A percentile compares a stretch with the other conserved stretches of the same genome.
Evolutionary conservation across 2,797 vertebrate genomes (phyloP).

Genomic region (Podarcis lilfordi): DNA sequence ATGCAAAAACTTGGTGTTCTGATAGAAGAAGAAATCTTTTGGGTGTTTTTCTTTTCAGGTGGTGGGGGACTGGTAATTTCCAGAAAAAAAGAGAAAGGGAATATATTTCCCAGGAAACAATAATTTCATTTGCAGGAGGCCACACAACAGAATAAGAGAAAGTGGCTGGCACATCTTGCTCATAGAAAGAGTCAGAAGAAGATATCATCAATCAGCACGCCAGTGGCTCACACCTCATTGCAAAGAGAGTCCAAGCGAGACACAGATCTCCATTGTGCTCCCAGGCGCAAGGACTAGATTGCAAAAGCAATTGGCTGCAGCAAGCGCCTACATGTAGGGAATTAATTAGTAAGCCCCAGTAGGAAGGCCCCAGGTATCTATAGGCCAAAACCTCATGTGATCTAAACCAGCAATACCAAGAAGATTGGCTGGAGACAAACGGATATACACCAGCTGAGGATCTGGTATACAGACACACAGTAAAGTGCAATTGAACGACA

Average conservation of each 20-base stretch:
- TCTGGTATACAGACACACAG: neutral
- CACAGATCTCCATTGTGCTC: neutral
- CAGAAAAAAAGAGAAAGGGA: neutral
- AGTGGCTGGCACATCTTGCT: accelerated
- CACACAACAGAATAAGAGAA: neutral
- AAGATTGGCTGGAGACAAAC: neutral
- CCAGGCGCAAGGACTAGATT: neutral
- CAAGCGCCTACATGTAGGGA: neutral
- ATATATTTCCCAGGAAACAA: neutral
- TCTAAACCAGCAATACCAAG: neutral
- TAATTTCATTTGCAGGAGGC: slow-evolving; percentile 6
- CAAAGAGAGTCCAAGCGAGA: accelerated
- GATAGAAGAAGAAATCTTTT: too few relatives aligned
- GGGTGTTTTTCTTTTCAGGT: neutral
- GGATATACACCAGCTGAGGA: neutral
- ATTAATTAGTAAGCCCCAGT: slow-evolving; percentile 28
- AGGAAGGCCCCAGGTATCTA: neutral
- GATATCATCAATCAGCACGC: neutral
- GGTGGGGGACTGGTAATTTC: neutral
- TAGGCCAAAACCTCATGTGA: neutral
- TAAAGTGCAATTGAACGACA: neutral
- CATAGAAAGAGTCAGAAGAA: neutral
- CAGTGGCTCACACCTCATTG: neutral
- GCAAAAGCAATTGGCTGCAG: slow-evolving; percentile 5
- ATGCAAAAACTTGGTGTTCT: neutral